Evolutionary conservation across 2,797 vertebrate genomes (phyloP), one percentile per base, ranked within the genome.

Genomic region (Arremon aurantiirostris): DNA sequence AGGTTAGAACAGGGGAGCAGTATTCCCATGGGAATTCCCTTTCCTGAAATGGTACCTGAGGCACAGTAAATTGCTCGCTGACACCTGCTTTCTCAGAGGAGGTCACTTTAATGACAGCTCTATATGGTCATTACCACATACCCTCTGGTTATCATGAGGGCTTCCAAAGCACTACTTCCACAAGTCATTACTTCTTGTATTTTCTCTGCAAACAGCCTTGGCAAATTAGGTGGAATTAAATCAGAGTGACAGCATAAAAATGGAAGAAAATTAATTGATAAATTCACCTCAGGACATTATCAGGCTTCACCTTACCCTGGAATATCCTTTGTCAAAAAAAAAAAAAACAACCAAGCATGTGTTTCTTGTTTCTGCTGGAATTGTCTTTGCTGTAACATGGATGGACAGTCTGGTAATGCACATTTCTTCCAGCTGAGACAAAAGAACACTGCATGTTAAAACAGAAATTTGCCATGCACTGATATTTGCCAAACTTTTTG

Each of bases 161-260:
- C 37, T 95, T 85, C 63, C 88, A 84, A 60, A 50, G 34, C 27
- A 50, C 66, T 39, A 7, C 26, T 59, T 49, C 27, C 72, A 27
- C 88, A 53, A 50, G 78, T 76, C 70, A 46, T 66, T 89, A 47
- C 34, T 59, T 72, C 23, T 37, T 79, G 39, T 66, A 60, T 72
- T 85, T 86, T 82, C 75, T 65, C 63, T 35, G 52, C 50, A 78
- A 71, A 92, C 12, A 34, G 72, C 30, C 69, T 79, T 72, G 32
- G 61, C 46, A 79, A 86, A 37, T 60, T n/a, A 35, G 24, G 44
- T 66, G 70, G 94, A 97, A 95, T 93, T 90, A 94, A 97, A 81
- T 68, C 83, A 89, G 77, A 81, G 34, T 61, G 82, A 96, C 89
- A 96, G 60, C 59, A 82, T 15, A 4, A 82, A 94, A 93, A 78